Conservation (phyloP, 2,888 invertebrate genomes). For the Leptopilina syphax region DNA sequence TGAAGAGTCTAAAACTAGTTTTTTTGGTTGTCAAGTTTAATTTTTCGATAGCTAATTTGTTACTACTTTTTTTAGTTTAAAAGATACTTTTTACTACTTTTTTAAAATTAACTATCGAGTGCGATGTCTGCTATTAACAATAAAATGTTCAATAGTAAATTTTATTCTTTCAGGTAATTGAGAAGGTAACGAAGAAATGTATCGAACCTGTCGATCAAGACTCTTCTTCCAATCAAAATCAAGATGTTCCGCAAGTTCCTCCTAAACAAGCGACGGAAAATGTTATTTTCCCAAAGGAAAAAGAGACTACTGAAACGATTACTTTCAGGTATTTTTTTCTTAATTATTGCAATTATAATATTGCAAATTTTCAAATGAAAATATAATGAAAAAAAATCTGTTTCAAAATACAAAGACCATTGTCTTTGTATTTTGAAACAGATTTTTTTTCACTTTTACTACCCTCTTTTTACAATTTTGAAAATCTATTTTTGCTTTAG, state of each 20-base stretch:
- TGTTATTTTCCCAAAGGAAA: constrained; percentile 66
- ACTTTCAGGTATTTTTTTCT: constrained; percentile 53
- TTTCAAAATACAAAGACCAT: no score
- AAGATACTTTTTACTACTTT: no score
- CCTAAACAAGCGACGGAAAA: constrained; percentile 69
- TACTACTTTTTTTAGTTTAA: no score
- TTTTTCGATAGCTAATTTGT: no score
- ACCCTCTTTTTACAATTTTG: background rate
- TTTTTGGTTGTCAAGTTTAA: no score
- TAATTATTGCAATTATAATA: background rate
- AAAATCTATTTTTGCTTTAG: constrained; percentile 59
- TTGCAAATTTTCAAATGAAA: background rate
- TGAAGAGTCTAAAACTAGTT: no score
- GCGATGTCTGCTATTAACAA: no score
- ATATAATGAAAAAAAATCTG: no score
- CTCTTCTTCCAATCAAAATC: constrained; percentile 64
- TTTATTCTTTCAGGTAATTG: constrained; percentile 5
- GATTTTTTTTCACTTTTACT: no score
- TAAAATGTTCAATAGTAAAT: background rate
- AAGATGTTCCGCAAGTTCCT: constrained; percentile 66
- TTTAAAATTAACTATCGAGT: no score
- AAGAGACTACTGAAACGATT: constrained; percentile 56
- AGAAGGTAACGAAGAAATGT: constrained; percentile 41
- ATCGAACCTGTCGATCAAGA: constrained; percentile 54
- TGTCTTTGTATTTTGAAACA: no score